These are phyloP conservation scores for Lacerta bilineata DNA, from an alignment of 2,797 vertebrate species.

Conservation along the genomic window DNA sequence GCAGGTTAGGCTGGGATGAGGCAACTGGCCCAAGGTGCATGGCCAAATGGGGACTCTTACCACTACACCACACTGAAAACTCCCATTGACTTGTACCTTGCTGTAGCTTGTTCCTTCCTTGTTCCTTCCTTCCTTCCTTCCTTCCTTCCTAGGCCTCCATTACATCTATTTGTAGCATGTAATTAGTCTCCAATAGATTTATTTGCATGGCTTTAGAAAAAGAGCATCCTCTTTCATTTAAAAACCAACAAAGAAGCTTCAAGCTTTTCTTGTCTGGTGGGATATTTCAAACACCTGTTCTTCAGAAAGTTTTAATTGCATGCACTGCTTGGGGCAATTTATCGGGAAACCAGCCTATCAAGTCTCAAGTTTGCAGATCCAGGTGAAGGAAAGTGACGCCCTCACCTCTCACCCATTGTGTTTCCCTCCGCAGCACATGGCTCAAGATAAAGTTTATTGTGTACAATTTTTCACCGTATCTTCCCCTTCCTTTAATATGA, in stretches of 20 bases:
- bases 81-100: too few relatives aligned
- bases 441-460: constrained; percentile 64
- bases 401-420: not conserved
- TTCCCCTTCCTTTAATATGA: constrained; percentile 72
- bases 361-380: not conserved
- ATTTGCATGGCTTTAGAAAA: not conserved
- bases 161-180: not conserved
- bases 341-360: not conserved
- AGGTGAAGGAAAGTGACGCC: not conserved
- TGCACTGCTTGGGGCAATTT: not conserved
- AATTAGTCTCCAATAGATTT: not conserved
- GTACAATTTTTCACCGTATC: constrained; percentile 60
- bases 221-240: not conserved
- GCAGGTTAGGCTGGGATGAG: too few relatives aligned
- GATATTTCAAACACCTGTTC: not conserved
- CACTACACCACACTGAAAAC: too few relatives aligned
- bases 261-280: not conserved
- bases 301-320: constrained; percentile 10
- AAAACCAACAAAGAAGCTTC: not conserved
- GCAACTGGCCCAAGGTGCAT: too few relatives aligned
- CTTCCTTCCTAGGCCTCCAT: not conserved
- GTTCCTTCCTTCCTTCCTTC: not conserved
- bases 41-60: too few relatives aligned
- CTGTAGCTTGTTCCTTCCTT: too few relatives aligned
- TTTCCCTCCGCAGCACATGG: constrained; percentile 17